A percentile compares a stretch with the other conserved stretches of the same genome.
Conservation (phyloP, 2,113 vertebrate species). For the Anas platyrhynchos region DNA sequence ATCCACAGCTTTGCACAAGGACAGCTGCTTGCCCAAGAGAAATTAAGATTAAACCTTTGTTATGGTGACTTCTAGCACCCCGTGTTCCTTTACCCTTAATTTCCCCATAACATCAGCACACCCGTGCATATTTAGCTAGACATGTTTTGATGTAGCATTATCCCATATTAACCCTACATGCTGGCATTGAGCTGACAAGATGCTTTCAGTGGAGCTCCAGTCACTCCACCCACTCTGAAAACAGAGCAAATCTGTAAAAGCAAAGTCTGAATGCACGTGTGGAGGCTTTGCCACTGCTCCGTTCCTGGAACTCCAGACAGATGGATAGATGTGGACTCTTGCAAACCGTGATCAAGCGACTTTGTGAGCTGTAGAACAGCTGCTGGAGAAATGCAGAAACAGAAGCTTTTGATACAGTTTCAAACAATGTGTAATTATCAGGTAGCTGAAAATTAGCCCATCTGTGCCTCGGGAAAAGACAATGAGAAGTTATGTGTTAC, state of each 20-base stretch:
- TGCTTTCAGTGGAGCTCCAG: neutral
- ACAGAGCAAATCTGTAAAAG: neutral
- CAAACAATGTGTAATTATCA: slow-evolving; percentile 71
- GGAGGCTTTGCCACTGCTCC: neutral
- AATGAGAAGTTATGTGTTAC: slow-evolving; percentile 64
- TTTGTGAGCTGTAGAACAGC: neutral
- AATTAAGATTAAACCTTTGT: neutral
- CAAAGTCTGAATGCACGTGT: fast-evolving
- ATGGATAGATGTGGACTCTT: neutral
- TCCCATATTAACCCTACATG: neutral
- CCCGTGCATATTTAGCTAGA: fast-evolving
- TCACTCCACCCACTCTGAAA: neutral
- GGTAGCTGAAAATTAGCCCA: slow-evolving; percentile 70
- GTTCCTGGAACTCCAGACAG: fast-evolving
- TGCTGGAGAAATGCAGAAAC: slow-evolving; percentile 1
- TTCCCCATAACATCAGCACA: neutral
- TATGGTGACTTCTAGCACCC: neutral
- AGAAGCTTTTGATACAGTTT: slow-evolving; percentile 64
- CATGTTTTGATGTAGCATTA: neutral
- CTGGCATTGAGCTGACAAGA: fast-evolving
- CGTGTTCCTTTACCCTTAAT: fast-evolving
- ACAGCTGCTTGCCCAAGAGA: neutral
- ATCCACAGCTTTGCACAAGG: neutral
- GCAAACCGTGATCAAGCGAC: neutral
- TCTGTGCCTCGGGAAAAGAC: slow-evolving; percentile 58